Percentiles rank a stretch among this genome's conserved stretches.
phyloP scores from a whole-genome alignment of 2,888 invertebrate genomes.

The Yponomeuta sedellus region DNA sequence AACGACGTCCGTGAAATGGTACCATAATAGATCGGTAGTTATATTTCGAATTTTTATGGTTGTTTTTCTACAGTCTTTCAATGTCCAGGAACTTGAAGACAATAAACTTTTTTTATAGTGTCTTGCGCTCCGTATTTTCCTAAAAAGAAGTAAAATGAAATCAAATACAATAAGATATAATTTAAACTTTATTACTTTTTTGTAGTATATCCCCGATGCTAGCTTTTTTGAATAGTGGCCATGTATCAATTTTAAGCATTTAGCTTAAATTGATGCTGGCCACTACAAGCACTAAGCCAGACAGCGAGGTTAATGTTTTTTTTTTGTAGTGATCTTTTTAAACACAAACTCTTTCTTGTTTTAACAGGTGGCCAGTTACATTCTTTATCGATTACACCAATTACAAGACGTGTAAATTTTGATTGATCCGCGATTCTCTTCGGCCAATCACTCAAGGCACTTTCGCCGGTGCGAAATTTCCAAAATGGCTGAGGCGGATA shows the following conservation, averaged over 20 bases:
- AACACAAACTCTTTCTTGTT: neutral
- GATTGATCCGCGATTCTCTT: constrained; percentile 1
- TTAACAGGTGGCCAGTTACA: neutral
- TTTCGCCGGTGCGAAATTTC: constrained; percentile 1
- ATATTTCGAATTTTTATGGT: neutral
- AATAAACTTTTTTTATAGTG: no score
- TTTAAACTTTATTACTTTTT: no score
- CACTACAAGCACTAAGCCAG: no score
- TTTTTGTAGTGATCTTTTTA: neutral
- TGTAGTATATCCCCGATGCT: no score
- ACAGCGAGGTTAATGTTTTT: no score
- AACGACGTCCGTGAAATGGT: neutral
- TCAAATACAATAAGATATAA: no score
- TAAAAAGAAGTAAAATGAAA: no score
- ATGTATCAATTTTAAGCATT: no score
- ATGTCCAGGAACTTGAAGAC: neutral
- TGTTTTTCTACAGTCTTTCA: neutral
- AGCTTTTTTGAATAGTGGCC: no score
- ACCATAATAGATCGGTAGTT: neutral
- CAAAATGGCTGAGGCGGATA: constrained; percentile 4
- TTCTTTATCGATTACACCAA: neutral
- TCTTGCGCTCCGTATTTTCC: no score
- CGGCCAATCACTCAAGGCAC: constrained; percentile 1
- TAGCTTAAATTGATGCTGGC: no score
- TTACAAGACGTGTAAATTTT: neutral